Conservation (phyloP, 2,797 vertebrate species). For the Poecilia wingei region DNA sequence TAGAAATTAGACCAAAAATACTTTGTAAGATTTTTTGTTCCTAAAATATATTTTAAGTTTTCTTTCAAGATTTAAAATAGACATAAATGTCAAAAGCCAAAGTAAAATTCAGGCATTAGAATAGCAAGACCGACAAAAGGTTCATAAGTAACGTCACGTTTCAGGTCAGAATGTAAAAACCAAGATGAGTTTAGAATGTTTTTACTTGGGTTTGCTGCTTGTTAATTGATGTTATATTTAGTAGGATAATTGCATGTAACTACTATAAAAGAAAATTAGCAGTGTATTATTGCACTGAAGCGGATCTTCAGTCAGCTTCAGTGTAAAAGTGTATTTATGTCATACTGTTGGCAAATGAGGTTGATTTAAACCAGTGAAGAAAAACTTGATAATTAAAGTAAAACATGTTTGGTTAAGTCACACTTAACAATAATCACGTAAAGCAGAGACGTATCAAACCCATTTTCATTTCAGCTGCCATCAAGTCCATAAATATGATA, state of each 20-base stretch:
- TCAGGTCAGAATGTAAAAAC: not conserved
- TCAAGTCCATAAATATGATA: too few species aligned
- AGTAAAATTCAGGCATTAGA: not conserved
- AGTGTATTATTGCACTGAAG: too few species aligned
- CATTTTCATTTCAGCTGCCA: too few species aligned
- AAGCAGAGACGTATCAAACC: too few species aligned
- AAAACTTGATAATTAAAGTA: not conserved
- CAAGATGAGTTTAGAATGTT: not conserved
- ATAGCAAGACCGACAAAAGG: not conserved
- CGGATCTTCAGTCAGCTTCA: not conserved
- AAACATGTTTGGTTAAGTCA: not conserved
- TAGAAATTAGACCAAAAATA: too few species aligned
- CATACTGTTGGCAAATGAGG: not conserved
- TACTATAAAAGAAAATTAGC: too few species aligned
- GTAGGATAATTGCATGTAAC: not conserved
- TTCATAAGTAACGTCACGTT: not conserved
- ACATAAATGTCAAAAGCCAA: not conserved
- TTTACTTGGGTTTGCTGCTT: too few species aligned
- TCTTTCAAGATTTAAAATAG: not conserved
- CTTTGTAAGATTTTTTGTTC: too few species aligned
- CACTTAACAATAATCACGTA: not conserved
- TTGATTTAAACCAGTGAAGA: not conserved
- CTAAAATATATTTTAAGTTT: too few species aligned
- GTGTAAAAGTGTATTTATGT: not conserved
- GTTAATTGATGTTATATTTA: not conserved